A percentile compares a stretch with the other conserved stretches of the same genome.
phyloP scores from a whole-genome alignment of 2,888 invertebrate genomes.

The Drosophila glabriapex region DNA sequence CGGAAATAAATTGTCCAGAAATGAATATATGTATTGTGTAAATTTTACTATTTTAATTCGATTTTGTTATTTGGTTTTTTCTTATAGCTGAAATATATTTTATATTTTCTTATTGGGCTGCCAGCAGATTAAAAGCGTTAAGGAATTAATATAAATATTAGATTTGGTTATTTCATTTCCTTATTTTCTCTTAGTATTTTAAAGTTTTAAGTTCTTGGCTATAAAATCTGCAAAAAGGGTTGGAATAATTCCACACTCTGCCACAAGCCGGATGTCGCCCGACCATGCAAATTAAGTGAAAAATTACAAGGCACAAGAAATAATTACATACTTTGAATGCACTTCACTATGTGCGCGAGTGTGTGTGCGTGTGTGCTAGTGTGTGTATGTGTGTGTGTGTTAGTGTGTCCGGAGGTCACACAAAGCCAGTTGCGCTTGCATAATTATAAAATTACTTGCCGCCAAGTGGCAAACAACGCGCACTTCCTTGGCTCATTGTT shows the following conservation, averaged over 20 bases:
- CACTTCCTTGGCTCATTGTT: constrained; percentile 67
- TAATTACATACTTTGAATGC: constrained; percentile 65
- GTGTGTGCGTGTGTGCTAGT: constrained; percentile 1
- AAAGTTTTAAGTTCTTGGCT: constrained; percentile 22
- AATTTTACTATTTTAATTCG: no score
- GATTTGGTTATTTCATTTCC: background rate
- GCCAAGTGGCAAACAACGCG: constrained; percentile 73
- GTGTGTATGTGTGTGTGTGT: constrained; percentile 17
- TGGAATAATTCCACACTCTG: constrained; percentile 68
- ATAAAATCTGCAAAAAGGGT: constrained; percentile 27
- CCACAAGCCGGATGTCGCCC: constrained; percentile 61
- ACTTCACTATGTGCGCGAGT: constrained; percentile 22
- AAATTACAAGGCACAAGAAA: constrained; percentile 72
- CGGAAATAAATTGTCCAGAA: no score
- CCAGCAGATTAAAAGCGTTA: background rate
- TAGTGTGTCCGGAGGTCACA: constrained; percentile 58
- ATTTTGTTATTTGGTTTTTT: background rate
- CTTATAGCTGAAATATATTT: background rate
- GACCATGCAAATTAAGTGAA: constrained; percentile 76
- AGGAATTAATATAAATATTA: background rate
- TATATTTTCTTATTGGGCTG: background rate
- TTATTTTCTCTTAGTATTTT: background rate
- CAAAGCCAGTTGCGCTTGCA: constrained; percentile 73
- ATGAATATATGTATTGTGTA: no score
- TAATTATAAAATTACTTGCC: constrained; percentile 78